A percentile compares a stretch with the other conserved stretches of the same genome.
phyloP scores from a whole-genome alignment of 2,113 vertebrate genomes.

The Porphyrio hochstetteri region DNA sequence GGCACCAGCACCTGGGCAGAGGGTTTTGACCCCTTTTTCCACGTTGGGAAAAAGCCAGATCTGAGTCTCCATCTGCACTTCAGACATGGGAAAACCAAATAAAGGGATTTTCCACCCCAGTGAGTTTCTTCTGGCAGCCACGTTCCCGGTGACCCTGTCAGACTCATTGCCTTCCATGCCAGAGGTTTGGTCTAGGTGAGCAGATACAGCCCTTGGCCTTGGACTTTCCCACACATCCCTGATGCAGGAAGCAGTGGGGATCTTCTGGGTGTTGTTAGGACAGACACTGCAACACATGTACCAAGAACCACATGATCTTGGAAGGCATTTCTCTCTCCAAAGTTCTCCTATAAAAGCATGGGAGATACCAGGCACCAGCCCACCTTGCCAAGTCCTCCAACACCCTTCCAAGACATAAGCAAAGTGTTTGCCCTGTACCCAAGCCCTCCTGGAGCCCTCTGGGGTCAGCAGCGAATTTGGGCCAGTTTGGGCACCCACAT shows the following conservation, averaged over 20 bases:
- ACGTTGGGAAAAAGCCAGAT: neutral
- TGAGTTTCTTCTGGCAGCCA: neutral
- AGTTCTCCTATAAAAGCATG: neutral
- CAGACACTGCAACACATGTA: neutral
- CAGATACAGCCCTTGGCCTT: neutral
- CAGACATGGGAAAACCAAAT: accelerated
- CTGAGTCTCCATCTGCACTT: neutral
- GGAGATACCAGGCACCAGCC: neutral
- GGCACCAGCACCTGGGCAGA: neutral
- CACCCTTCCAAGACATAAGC: neutral
- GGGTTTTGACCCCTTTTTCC: neutral
- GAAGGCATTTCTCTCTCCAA: neutral
- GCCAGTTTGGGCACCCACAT: accelerated
- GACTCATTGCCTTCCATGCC: accelerated
- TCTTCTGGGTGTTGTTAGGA: neutral
- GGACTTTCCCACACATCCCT: accelerated
- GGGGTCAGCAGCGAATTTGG: neutral
- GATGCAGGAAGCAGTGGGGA: neutral
- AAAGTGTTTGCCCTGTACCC: neutral
- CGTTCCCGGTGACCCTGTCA: neutral
- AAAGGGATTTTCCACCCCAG: neutral
- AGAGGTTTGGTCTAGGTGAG: neutral
- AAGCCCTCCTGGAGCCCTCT: neutral
- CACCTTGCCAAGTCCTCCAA: neutral
- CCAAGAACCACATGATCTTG: neutral